Conservation (phyloP, 2,113 vertebrate species). For the Gobiocypris rarus region DNA sequence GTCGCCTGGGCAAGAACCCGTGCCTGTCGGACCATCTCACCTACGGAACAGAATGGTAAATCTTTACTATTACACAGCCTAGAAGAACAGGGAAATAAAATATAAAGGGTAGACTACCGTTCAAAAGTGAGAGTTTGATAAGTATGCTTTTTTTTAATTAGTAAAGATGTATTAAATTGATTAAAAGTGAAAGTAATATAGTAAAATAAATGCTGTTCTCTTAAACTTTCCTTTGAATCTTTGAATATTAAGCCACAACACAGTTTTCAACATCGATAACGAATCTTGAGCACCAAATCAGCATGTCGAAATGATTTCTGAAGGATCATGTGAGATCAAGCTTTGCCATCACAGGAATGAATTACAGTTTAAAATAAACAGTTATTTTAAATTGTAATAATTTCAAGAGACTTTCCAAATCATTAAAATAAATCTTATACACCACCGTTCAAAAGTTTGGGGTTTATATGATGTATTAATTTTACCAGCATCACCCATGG, state of each 20-base stretch:
- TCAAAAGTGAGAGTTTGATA: no score
- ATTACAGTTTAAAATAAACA: not conserved
- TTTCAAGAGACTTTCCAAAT: not conserved
- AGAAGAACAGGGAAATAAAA: not conserved
- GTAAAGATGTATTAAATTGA: not conserved
- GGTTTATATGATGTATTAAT: not conserved
- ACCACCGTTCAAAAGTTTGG: no score
- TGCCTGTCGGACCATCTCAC: conserved; percentile 98
- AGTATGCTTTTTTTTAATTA: no score
- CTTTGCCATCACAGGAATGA: not conserved
- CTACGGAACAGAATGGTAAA: conserved; percentile 62
- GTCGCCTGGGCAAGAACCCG: conserved; percentile 97
- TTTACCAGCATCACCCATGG: conserved; percentile 98
- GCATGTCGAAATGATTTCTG: not conserved
- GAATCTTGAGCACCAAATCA: not conserved
- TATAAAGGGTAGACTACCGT: not conserved
- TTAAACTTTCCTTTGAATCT: no score
- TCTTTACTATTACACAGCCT: not conserved
- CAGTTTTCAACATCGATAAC: not conserved
- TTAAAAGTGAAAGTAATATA: no score
- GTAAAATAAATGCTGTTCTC: not conserved
- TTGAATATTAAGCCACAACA: no score
- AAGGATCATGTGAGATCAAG: not conserved
- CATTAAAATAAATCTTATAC: not conserved
- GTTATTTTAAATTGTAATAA: no score